Evolutionary conservation across 2,888 invertebrate genomes (phyloP), one percentile per base, ranked within the genome.

Genomic region (Alviniconcha strummeri): DNA sequence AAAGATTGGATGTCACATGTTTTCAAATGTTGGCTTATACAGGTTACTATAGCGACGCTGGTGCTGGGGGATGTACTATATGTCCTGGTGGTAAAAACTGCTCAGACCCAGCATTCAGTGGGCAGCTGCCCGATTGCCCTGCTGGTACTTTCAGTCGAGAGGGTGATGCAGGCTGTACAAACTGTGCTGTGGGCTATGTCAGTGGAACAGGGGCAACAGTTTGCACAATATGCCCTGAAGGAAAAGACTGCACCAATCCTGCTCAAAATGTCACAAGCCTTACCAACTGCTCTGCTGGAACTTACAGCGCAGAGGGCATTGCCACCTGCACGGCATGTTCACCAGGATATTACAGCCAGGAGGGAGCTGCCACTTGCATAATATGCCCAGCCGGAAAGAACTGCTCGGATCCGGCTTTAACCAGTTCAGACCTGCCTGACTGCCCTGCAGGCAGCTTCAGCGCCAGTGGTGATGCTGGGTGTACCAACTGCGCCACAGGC

Each of bases 11-110:
- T 36, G 36, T 36, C 36, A 3, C 36, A 36, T 36, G 36, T 36
- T 36, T 36, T 36, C 36, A 36, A 36, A 36, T 36, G 88, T 6
- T 84, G 79, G 11, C 93, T 92, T 86, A 81, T 85, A 76, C 87
- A 69, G 92, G 92, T 7, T 89, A 88, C 17, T 93, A 91, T 85
- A 81, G 81, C 36, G 17, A 19, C 60, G 90, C 88, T 19, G 90
- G 87, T 5, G 86, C 90, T 3, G 89, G 82, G 36, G 79, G 81
- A 4, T 93, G 93, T 81, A 91, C 88, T 5, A 86, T 86, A 6
- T 93, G 93, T 88, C 90, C 89, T 74, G 89, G 90, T 8, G 93
- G 93, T 2, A 88, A 91, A 56, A 87, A 91, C 79, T 93, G 93
- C 86, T 87, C 91, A 7, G 71, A 78, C 17, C 91, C 85, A 9